A percentile compares a stretch with the other conserved stretches of the same genome.
Evolutionary conservation across 30 jellyfish, hydroid and myxozoan genomes (phyloP).

Genomic region (Catostylus mosaicus): DNA sequence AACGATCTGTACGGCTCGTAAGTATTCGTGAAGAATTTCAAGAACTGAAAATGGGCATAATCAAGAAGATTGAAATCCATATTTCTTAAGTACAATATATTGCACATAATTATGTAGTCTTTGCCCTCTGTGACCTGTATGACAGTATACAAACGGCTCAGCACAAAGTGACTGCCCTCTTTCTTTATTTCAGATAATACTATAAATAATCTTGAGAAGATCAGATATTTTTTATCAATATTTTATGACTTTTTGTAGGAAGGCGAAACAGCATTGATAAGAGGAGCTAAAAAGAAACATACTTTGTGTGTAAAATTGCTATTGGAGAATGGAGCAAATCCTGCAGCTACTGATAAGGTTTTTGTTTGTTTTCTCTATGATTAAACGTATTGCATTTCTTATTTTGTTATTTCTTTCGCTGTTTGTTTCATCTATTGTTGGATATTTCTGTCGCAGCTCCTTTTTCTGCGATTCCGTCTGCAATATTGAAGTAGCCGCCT

Average conservation of each 20-base stretch:
- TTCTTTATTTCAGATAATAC: not conserved
- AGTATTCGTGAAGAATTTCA: too few relatives aligned
- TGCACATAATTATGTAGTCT: not conserved
- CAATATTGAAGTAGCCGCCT: slow-evolving; percentile 1
- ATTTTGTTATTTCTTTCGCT: not conserved
- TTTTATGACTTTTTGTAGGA: slow-evolving; percentile 63
- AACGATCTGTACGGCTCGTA: too few relatives aligned
- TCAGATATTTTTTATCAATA: not conserved
- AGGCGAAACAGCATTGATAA: slow-evolving; percentile 85
- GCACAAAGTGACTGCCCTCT: not conserved
- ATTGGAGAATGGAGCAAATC: slow-evolving; percentile 90
- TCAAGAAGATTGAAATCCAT: too few relatives aligned
- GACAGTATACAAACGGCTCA: not conserved
- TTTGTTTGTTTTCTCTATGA: not conserved
- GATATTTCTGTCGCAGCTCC: not conserved
- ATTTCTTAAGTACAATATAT: too few relatives aligned
- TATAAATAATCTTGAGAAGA: not conserved
- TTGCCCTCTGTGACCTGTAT: not conserved
- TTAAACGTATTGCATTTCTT: not conserved
- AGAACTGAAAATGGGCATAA: too few relatives aligned
- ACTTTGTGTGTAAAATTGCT: slow-evolving; percentile 89
- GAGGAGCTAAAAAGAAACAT: slow-evolving; percentile 90
- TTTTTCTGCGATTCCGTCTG: not conserved
- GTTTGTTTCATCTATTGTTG: not conserved
- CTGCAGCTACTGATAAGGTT: slow-evolving; percentile 88